phyloP scores from a whole-genome alignment of 2,797 vertebrate genomes.

The Acanthiza pusilla region DNA sequence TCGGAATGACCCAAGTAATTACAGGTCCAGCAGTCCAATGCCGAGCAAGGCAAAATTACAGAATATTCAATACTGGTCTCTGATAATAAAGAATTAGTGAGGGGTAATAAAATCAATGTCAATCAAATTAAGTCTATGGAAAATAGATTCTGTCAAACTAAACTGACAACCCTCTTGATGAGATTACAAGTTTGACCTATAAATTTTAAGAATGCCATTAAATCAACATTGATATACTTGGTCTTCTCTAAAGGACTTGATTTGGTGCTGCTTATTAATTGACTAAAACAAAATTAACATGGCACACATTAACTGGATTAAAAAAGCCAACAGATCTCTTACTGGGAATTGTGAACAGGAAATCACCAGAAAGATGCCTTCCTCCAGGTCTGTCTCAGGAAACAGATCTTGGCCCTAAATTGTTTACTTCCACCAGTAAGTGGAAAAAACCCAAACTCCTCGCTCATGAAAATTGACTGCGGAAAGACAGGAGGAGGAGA shows the following conservation, averaged over 20 bases:
- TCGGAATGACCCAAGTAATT: background rate
- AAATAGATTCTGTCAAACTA: slow-evolving; percentile 25
- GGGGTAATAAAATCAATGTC: slow-evolving; percentile 16
- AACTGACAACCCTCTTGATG: slow-evolving; percentile 16
- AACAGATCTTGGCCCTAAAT: background rate
- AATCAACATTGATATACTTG: background rate
- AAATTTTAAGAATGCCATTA: slow-evolving; percentile 4
- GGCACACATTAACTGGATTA: background rate
- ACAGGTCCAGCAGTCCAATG: background rate
- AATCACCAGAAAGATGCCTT: background rate
- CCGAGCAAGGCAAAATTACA: background rate
- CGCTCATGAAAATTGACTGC: background rate
- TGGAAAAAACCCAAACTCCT: slow-evolving; percentile 21
- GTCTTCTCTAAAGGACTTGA: background rate
- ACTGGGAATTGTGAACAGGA: background rate
- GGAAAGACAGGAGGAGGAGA: background rate
- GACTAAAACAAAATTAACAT: slow-evolving; percentile 20
- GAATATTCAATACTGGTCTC: background rate
- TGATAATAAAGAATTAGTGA: background rate
- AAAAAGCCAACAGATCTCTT: background rate
- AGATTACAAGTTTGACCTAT: slow-evolving; percentile 14
- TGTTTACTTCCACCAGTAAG: background rate
- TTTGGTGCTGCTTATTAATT: slow-evolving; percentile 16
- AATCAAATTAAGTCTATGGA: slow-evolving; percentile 32
- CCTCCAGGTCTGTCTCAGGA: background rate